Conservation (phyloP, 2,888 invertebrate genomes). For the Eupithecia vulgata region DNA sequence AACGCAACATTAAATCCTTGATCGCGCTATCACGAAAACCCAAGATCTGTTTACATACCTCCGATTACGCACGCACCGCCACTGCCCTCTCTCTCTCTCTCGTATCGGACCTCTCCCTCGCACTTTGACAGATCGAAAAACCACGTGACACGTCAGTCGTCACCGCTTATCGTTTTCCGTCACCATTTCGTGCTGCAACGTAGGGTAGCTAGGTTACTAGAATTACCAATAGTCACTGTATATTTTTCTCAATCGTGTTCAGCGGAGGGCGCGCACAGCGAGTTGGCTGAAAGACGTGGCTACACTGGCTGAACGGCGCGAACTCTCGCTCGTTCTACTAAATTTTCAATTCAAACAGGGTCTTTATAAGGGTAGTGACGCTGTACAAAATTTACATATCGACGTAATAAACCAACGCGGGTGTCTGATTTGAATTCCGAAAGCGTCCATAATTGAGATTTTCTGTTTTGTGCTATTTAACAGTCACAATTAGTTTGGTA, state of each 20-base stretch:
- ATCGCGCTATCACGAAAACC: slow-evolving; percentile 31
- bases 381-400: slow-evolving; percentile 83
- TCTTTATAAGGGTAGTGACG: slow-evolving; percentile 84
- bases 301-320: slow-evolving; percentile 75
- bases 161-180: slow-evolving; percentile 48
- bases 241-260: slow-evolving; percentile 42
- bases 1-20: slow-evolving; percentile 17
- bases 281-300: slow-evolving; percentile 81
- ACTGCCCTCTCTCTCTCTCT: slow-evolving; percentile 58
- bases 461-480: slow-evolving; percentile 48
- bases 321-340: slow-evolving; percentile 79
- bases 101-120: slow-evolving; percentile 64
- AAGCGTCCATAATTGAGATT: slow-evolving; percentile 63
- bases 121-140: slow-evolving; percentile 72
- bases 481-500: slow-evolving; percentile 38
- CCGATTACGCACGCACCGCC: slow-evolving; percentile 55
- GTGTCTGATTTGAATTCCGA: slow-evolving; percentile 78
- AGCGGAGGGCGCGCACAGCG: slow-evolving; percentile 64
- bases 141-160: slow-evolving; percentile 63
- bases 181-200: slow-evolving; percentile 38
- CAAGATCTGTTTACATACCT: slow-evolving; percentile 60
- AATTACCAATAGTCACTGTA: slow-evolving; percentile 25
- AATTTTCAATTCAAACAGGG: slow-evolving; percentile 84
- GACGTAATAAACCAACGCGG: slow-evolving; percentile 80
- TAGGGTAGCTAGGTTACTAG: neutral